These are phyloP conservation scores for Lepus timidus DNA, from an alignment of 2,113 vertebrate genomes.

Conservation along the genomic window DNA sequence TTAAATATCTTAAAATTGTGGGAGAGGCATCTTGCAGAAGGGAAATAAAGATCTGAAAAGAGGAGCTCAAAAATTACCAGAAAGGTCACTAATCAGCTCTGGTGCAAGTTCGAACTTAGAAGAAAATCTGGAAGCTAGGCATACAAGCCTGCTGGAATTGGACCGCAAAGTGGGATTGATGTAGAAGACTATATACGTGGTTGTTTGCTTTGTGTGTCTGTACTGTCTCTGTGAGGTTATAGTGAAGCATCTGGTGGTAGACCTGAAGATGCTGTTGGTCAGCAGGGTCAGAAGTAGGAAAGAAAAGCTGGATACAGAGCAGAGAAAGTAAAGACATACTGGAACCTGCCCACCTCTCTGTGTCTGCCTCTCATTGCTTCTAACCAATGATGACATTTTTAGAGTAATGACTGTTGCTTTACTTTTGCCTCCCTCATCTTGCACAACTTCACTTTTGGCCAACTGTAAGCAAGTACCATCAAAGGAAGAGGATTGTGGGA, in stretches of 20 bases:
- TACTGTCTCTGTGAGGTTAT: neutral
- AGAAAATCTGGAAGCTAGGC: neutral
- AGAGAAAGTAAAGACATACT: neutral
- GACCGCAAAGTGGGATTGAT: neutral
- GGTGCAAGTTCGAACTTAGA: neutral
- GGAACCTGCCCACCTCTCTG: neutral
- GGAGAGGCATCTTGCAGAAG: neutral
- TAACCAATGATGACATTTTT: slow-evolving; percentile 46
- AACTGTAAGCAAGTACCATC: neutral
- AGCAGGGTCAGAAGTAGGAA: neutral
- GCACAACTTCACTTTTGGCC: neutral
- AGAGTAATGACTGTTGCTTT: slow-evolving; percentile 33
- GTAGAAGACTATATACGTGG: neutral
- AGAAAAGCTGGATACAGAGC: neutral
- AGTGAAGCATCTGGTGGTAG: slow-evolving; percentile 3
- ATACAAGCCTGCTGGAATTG: neutral
- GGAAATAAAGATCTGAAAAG: neutral
- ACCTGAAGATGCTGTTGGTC: neutral
- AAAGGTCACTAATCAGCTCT: neutral
- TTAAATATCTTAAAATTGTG: neutral
- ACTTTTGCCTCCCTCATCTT: slow-evolving; percentile 17
- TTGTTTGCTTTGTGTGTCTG: slow-evolving; percentile 30
- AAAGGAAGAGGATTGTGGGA: slow-evolving; percentile 6
- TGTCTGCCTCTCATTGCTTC: neutral
- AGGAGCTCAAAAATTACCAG: neutral